Conservation (phyloP, 2,888 invertebrate species). For the Parnassius apollo region DNA sequence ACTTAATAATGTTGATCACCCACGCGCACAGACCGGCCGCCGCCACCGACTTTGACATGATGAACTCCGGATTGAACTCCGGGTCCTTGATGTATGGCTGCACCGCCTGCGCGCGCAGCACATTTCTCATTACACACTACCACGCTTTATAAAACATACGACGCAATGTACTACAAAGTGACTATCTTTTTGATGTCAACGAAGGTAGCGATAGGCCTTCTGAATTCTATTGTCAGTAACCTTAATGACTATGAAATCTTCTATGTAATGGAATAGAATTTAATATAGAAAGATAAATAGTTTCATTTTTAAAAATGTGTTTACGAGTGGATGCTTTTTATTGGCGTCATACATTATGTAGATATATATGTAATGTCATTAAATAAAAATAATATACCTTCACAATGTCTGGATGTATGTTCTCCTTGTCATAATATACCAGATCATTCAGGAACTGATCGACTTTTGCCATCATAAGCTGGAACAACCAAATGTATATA, state of each 20-base stretch:
- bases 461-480: slow-evolving; percentile 92
- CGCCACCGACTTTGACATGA: slow-evolving; percentile 92
- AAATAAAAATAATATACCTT: slow-evolving; percentile 79
- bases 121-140: no score
- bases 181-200: no score
- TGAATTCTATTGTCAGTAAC: no score
- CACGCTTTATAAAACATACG: no score
- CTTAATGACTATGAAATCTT: no score
- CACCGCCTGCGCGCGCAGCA: slow-evolving; percentile 56
- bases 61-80: slow-evolving; percentile 92
- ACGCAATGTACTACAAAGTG: no score
- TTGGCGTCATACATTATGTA: no score
- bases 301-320: no score
- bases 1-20: slow-evolving; percentile 95
- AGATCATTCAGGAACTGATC: slow-evolving; percentile 92
- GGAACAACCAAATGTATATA: background rate
- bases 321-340: no score
- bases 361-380: background rate
- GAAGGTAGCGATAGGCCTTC: no score
- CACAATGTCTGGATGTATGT: slow-evolving; percentile 92
- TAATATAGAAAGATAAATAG: no score
- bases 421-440: slow-evolving; percentile 95
- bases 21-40: slow-evolving; percentile 96
- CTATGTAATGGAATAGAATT: no score
- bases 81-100: slow-evolving; percentile 83